phyloP scores from a whole-genome alignment of 2,797 vertebrate species.

The Babyrousa celebensis region DNA sequence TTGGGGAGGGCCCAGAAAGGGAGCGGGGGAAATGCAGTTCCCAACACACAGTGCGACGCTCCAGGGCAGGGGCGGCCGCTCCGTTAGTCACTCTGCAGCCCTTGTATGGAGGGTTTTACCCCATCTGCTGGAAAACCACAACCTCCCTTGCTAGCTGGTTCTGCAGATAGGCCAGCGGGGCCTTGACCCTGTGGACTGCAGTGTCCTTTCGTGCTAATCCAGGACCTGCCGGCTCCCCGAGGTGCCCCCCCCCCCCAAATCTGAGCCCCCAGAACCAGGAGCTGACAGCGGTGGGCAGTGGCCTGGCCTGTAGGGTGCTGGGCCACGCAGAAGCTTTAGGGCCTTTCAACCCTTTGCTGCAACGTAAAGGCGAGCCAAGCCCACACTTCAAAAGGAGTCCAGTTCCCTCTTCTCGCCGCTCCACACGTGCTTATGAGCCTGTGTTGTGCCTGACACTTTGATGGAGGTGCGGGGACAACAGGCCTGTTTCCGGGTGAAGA shows the following conservation, averaged over 20 bases:
- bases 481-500: background rate
- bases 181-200: rapidly evolving
- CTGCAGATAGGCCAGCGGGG: rapidly evolving
- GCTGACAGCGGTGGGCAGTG: rapidly evolving
- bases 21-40: background rate
- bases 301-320: background rate
- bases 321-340: rapidly evolving
- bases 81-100: rapidly evolving
- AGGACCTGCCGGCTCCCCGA: background rate
- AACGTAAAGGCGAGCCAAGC: rapidly evolving
- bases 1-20: background rate
- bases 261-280: rapidly evolving
- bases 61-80: rapidly evolving
- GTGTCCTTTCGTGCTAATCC: background rate
- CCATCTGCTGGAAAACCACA: background rate
- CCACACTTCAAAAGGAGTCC: background rate
- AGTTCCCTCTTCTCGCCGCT: background rate
- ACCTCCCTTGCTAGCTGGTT: background rate
- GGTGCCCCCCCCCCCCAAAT: no score
- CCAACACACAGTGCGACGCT: background rate
- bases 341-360: background rate
- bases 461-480: rapidly evolving
- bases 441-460: rapidly evolving
- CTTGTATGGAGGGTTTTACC: rapidly evolving
- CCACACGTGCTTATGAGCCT: rapidly evolving